Percentiles rank a stretch among this genome's conserved stretches.
These are phyloP conservation scores for Drosophila sordidapex DNA, from an alignment of 2,888 invertebrate genomes.

Conservation along the genomic window DNA sequence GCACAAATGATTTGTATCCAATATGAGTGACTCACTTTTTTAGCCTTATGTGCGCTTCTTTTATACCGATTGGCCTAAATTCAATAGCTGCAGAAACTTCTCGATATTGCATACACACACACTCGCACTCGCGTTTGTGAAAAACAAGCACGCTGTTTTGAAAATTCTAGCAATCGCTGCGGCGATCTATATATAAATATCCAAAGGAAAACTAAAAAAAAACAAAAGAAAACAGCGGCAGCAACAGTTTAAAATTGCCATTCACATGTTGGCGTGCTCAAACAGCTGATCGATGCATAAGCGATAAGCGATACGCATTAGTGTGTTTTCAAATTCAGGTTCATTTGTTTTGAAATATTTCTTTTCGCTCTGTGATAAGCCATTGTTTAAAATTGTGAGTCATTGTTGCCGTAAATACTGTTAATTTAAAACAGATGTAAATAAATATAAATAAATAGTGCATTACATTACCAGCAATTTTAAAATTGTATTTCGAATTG, in stretches of 20 bases:
- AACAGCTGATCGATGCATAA: slow-evolving; percentile 43
- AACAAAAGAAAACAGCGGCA: slow-evolving; percentile 33
- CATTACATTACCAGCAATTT: background rate
- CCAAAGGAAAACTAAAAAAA: slow-evolving; percentile 28
- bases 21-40: slow-evolving; percentile 64
- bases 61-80: slow-evolving; percentile 62
- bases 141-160: slow-evolving; percentile 63
- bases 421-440: background rate
- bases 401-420: background rate
- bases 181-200: slow-evolving; percentile 67
- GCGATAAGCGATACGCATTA: slow-evolving; percentile 6
- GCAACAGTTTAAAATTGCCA: slow-evolving; percentile 47
- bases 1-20: slow-evolving; percentile 15
- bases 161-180: slow-evolving; percentile 53
- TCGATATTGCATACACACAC: slow-evolving; percentile 63
- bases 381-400: background rate
- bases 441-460: background rate
- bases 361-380: background rate
- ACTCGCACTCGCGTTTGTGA: slow-evolving; percentile 32
- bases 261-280: slow-evolving; percentile 30
- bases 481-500: background rate
- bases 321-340: slow-evolving; percentile 50
- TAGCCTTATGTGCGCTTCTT: slow-evolving; percentile 41
- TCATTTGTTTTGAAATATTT: slow-evolving; percentile 33
- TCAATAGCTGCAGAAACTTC: slow-evolving; percentile 70